Evolutionary conservation across 2,888 invertebrate genomes (phyloP), one percentile per base, ranked within the genome.

Genomic region (Minunthozetes semirufus): DNA sequence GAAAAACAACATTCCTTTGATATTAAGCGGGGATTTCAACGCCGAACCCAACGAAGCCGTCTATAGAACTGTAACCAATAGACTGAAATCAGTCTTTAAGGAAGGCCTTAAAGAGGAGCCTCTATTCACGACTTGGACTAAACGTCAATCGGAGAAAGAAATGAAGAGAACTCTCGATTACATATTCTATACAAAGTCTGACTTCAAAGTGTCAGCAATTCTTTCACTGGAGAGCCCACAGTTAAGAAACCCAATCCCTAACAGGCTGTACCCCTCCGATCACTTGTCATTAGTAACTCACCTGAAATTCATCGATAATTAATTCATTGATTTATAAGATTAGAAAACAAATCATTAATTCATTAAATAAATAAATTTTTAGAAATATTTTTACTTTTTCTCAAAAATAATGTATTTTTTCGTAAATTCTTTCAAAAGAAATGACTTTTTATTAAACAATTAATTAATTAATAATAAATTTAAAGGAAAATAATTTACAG

Each of bases 1-100:
- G 9, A 81, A 83, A 46, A 83, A 86, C 73, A 33, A 33, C 8
- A 83, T 84, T 42, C 89, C 90, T 0, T 81, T 89, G 4, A 82
- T 91, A 61, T 79, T 90, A 3, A 88, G 88, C 80, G 91, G 90
- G 0, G 90, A 91, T 82, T 90, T 91, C 81, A 91, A 91, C 81
- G 90, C 90, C 0, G 89, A 89, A 81, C 89, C 89, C 0, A 84
- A 82, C 5, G 90, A 91, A 81, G 88, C 89, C 0, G 87, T 90
- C 2, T 90, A 90, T 81, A 81, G 83, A 29, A 88, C 88, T 0
- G 84, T 89, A 63, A 82, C 77, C 22, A 68, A 29, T 6, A 63
- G 74, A 25, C 25, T 72, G 15, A 19, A 22, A 27, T 72, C 72
- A 9, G 48, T 27, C 53, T 72, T 56, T 56, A 50, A 29, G 27